A percentile compares a stretch with the other conserved stretches of the same genome.
Conservation (phyloP, 2,888 invertebrate species). For the Euclidia mi region DNA sequence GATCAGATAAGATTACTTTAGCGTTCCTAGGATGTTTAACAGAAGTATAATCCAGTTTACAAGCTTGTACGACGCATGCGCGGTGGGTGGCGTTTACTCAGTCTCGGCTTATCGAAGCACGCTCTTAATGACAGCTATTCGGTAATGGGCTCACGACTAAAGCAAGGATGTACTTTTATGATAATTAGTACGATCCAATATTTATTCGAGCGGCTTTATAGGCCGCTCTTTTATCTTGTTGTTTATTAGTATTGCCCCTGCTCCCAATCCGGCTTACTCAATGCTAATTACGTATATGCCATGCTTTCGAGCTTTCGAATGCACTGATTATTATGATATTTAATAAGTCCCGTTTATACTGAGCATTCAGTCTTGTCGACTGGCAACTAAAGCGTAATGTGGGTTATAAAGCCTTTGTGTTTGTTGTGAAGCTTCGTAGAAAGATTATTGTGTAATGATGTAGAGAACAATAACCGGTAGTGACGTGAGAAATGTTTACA, state of each 20-base stretch:
- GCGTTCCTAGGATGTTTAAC: slow-evolving; percentile 71
- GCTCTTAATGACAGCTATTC: slow-evolving; percentile 85
- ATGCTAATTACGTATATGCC: slow-evolving; percentile 73
- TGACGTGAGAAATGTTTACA: slow-evolving; percentile 63
- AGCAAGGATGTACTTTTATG: slow-evolving; percentile 83
- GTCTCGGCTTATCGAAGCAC: slow-evolving; percentile 69
- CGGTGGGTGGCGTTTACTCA: slow-evolving; percentile 80
- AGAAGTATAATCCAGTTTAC: slow-evolving; percentile 75
- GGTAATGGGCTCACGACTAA: slow-evolving; percentile 80
- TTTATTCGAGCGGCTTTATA: slow-evolving; percentile 80
- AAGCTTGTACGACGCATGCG: slow-evolving; percentile 63
- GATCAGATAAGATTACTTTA: slow-evolving; percentile 71
- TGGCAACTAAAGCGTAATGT: slow-evolving; percentile 9
- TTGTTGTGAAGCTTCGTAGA: slow-evolving; percentile 32
- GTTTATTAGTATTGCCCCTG: slow-evolving; percentile 81
- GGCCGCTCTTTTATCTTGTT: slow-evolving; percentile 81
- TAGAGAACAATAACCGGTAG: slow-evolving; percentile 55
- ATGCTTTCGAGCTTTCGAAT: slow-evolving; percentile 62
- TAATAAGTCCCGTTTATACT: slow-evolving; percentile 35
- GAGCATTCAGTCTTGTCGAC: slow-evolving; percentile 28
- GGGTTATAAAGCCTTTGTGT: slow-evolving; percentile 24
- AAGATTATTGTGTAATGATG: slow-evolving; percentile 49
- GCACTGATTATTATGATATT: slow-evolving; percentile 47
- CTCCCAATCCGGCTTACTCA: slow-evolving; percentile 70
- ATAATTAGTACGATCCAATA: slow-evolving; percentile 86